Evolutionary conservation across 2,797 vertebrate genomes (phyloP), one percentile per base, ranked within the genome.

Genomic region (Melopsittacus undulatus): DNA sequence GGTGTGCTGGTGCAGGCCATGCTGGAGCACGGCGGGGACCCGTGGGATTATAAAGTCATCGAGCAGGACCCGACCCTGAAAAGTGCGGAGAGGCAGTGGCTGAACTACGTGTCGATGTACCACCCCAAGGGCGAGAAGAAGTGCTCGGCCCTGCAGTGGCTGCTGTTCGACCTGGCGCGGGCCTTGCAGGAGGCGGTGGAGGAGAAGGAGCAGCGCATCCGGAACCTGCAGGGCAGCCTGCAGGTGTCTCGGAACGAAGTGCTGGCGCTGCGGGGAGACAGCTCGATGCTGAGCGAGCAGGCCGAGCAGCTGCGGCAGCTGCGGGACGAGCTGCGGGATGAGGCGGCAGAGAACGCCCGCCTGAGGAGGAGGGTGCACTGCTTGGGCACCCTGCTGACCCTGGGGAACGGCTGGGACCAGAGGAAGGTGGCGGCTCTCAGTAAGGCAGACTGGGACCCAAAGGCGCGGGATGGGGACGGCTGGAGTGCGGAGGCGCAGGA

Each of bases 111-210:
- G 11, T 63, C 93, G 4, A 2, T 1, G 13, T 77, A 20, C 74
- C 93, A 77, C 3, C 93, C 93, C 34, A 84, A 90, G 69, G 93
- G 87, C 2, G 90, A 94, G 59, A 90, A 94, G 79, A 90, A 77
- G 32, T 87, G 90, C 49, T 90, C 83, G 19, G 93, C 93, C 18
- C 61, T 92, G 75, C 93, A 87, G 93, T 92, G 90, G 93, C 70
- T 92, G 32, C 1, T 92, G 9, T 92, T 94, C 13, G 4, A 67
- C 2, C 40, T 92, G 75, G 48, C 61, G 32, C 87, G 40, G 11
- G 38, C 8, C 24, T 27, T 77, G 75, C 79, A 94, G 79, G 54
- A 54, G 19, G 49, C 40, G 12, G 54, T 68, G 27, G 79, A 87
- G 32, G 74, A 92, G 87, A 84, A 87, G 69, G 87, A 94, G 29